Conservation (phyloP, 2,888 invertebrate genomes). For the Lymantria monacha region DNA sequence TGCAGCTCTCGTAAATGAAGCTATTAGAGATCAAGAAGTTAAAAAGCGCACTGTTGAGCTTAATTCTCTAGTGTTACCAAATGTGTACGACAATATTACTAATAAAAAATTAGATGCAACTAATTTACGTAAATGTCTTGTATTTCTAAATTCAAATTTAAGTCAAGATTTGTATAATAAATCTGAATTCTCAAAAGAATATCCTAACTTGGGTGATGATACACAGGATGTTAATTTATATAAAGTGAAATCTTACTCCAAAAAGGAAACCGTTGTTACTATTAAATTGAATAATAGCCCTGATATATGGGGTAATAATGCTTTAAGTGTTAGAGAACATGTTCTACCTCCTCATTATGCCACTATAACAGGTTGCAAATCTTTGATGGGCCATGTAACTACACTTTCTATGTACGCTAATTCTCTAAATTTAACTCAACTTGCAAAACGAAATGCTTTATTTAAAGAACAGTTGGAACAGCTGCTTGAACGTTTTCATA, state of each 20-base stretch:
- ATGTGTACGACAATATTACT: slow-evolving; percentile 10
- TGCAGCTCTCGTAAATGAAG: slow-evolving; percentile 47
- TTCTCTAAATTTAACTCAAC: slow-evolving; percentile 33
- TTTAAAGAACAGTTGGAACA: slow-evolving; percentile 42
- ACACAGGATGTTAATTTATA: slow-evolving; percentile 29
- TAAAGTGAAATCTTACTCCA: slow-evolving; percentile 60
- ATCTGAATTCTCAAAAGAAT: slow-evolving; percentile 37
- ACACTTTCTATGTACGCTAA: slow-evolving; percentile 13
- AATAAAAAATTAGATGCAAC: slow-evolving; percentile 36
- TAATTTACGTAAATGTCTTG: slow-evolving; percentile 50
- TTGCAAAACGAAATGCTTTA: slow-evolving; percentile 39
- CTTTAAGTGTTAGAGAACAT: slow-evolving; percentile 33
- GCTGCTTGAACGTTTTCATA: slow-evolving; percentile 53
- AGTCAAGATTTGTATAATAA: slow-evolving; percentile 38
- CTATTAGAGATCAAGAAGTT: slow-evolving; percentile 27
- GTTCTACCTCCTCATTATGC: slow-evolving; percentile 62
- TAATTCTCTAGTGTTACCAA: slow-evolving; percentile 6
- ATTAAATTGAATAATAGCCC: slow-evolving; percentile 28
- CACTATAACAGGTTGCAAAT: slow-evolving; percentile 59
- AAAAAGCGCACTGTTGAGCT: slow-evolving; percentile 11
- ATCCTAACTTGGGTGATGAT: slow-evolving; percentile 37
- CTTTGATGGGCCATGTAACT: slow-evolving; percentile 45
- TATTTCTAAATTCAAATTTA: slow-evolving; percentile 52
- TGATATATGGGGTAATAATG: slow-evolving; percentile 55
- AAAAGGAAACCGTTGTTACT: slow-evolving; percentile 31